These are phyloP conservation scores for Carpatolechia fugitivella DNA, from an alignment of 2,888 invertebrate species.

Conservation along the genomic window DNA sequence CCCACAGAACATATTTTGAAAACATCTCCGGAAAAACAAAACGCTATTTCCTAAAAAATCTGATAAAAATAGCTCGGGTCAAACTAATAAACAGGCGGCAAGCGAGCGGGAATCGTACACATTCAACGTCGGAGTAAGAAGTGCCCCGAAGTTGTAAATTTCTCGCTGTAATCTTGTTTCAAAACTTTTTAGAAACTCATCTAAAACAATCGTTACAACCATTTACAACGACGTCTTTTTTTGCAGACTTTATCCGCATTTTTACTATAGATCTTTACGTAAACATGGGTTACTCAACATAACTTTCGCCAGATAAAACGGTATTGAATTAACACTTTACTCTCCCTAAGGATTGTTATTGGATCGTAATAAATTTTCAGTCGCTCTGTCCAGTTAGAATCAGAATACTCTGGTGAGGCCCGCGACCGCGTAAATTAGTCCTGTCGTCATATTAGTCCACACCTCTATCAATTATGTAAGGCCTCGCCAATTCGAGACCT, in stretches of 20 bases:
- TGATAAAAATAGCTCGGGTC: no score
- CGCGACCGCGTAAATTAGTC: slow-evolving; percentile 52
- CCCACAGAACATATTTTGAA: no score
- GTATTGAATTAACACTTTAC: slow-evolving; percentile 32
- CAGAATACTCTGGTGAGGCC: slow-evolving; percentile 16
- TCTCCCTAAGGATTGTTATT: slow-evolving; percentile 39
- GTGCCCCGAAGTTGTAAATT: neutral
- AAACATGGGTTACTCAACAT: slow-evolving; percentile 1
- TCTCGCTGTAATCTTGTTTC: neutral
- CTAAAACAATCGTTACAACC: slow-evolving; percentile 1
- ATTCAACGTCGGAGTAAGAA: neutral
- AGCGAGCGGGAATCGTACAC: no score
- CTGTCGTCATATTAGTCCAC: slow-evolving; percentile 40
- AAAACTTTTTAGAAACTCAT: slow-evolving; percentile 3
- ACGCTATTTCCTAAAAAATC: no score
- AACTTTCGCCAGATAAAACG: slow-evolving; percentile 12
- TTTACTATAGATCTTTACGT: neutral
- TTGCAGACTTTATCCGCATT: neutral
- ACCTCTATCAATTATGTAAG: slow-evolving; percentile 60
- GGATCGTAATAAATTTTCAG: slow-evolving; percentile 55
- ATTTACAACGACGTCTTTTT: neutral
- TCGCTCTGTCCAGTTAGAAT: slow-evolving; percentile 35
- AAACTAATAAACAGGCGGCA: neutral
- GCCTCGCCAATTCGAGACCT: slow-evolving; percentile 44
- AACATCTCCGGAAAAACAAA: no score